Conservation (phyloP, 1,140 invertebrate species). For the Mercenaria mercenaria region DNA sequence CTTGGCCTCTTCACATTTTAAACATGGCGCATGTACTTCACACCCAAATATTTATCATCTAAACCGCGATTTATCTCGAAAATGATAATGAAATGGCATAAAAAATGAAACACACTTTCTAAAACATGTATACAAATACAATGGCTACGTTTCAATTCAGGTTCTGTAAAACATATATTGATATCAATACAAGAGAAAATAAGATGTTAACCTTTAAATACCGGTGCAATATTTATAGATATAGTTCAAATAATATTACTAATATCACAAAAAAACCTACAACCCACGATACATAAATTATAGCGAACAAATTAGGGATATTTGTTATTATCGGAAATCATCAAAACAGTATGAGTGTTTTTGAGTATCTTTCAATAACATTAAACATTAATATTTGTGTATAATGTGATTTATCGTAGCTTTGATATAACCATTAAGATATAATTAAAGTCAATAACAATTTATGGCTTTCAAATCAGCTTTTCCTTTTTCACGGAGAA, state of each 20-base stretch:
- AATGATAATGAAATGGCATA: too few species aligned
- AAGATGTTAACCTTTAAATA: not conserved
- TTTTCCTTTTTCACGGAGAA: not conserved
- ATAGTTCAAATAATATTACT: not conserved
- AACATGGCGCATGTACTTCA: too few species aligned
- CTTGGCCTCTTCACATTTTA: too few species aligned
- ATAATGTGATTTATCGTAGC: slow-evolving; percentile 6
- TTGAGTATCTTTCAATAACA: not conserved
- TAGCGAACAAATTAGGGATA: not conserved
- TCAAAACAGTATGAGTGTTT: not conserved
- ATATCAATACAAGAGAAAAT: too few species aligned
- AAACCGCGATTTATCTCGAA: too few species aligned
- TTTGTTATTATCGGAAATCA: not conserved
- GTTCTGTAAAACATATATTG: too few species aligned
- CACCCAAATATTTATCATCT: too few species aligned
- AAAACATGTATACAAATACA: too few species aligned
- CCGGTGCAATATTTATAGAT: not conserved
- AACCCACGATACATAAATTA: not conserved
- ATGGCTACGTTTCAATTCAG: too few species aligned
- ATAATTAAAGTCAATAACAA: slow-evolving; percentile 34
- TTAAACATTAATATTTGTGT: slow-evolving; percentile 27
- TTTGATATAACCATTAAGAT: not conserved
- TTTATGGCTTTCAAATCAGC: slow-evolving; percentile 1
- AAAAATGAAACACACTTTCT: too few species aligned
- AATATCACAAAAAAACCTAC: not conserved